Evolutionary conservation across 2,113 vertebrate species (phyloP).

Genomic region (Chitala chitala): DNA sequence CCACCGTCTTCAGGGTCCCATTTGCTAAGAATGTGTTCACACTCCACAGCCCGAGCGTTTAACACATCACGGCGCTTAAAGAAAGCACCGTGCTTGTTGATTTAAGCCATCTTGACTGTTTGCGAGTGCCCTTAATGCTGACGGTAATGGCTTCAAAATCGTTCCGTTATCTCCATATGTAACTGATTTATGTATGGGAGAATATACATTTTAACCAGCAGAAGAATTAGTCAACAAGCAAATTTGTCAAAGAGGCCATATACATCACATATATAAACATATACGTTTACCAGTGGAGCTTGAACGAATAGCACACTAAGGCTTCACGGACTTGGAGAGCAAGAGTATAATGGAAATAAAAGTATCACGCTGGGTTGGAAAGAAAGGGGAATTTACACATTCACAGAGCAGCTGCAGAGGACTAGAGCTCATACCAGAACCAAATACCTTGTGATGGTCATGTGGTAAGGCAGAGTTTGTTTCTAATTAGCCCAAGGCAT

Average conservation of each 20-base stretch:
- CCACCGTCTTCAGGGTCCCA: constrained; percentile 31
- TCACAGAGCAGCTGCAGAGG: background rate
- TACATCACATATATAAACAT: background rate
- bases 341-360: no score
- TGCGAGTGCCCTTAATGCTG: background rate
- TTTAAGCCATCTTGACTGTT: constrained; percentile 15
- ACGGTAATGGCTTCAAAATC: background rate
- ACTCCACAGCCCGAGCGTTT: background rate
- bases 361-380: background rate
- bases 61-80: background rate
- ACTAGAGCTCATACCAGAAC: background rate
- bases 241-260: no score
- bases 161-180: background rate
- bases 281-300: background rate
- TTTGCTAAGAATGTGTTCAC: background rate
- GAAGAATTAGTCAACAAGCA: no score
- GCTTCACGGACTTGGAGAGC: no score
- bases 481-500: no score
- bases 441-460: background rate
- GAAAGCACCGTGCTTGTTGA: background rate
- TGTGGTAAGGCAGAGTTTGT: no score
- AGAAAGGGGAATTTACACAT: background rate
- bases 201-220: background rate
- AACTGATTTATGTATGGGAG: background rate
- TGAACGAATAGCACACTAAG: background rate